A percentile compares a stretch with the other conserved stretches of the same genome.
These are phyloP conservation scores for Tetramorium bicarinatum DNA, from an alignment of 2,888 invertebrate species.

Conservation along the genomic window DNA sequence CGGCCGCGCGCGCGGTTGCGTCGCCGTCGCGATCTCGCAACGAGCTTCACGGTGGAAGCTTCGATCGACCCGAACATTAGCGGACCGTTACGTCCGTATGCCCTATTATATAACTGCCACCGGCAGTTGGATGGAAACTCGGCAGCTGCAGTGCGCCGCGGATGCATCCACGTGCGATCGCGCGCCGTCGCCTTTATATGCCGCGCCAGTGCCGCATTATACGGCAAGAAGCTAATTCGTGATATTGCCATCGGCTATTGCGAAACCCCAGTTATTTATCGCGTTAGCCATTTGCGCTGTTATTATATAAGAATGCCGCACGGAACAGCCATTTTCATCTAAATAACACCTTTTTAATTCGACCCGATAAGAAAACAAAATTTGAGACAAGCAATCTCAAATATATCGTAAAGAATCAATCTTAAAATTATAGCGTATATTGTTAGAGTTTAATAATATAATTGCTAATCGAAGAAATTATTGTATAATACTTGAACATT, in stretches of 20 bases:
- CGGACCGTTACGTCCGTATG: slow-evolving; percentile 60
- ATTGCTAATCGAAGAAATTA: neutral
- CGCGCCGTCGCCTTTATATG: slow-evolving; percentile 24
- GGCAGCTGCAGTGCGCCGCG: slow-evolving; percentile 44
- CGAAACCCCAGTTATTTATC: slow-evolving; percentile 19
- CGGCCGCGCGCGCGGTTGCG: slow-evolving; percentile 39
- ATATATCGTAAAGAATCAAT: neutral
- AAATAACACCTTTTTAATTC: neutral
- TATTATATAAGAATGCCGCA: slow-evolving; percentile 1
- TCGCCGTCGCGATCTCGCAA: slow-evolving; percentile 45
- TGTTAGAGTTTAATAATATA: neutral
- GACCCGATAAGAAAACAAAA: neutral
- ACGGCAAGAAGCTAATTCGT: slow-evolving; percentile 30
- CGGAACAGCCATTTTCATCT: neutral
- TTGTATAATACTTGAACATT: neutral
- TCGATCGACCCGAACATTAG: slow-evolving; percentile 59
- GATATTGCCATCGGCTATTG: slow-evolving; percentile 17
- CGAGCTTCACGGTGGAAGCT: slow-evolving; percentile 38
- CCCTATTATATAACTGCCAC: slow-evolving; percentile 61
- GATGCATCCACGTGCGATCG: slow-evolving; percentile 45
- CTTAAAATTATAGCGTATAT: neutral
- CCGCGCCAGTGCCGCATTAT: slow-evolving; percentile 34
- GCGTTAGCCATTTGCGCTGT: neutral
- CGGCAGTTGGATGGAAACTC: slow-evolving; percentile 52
- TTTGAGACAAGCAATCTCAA: neutral